These are phyloP conservation scores for Scatophagus argus DNA, from an alignment of 2,113 vertebrate species.

Conservation along the genomic window DNA sequence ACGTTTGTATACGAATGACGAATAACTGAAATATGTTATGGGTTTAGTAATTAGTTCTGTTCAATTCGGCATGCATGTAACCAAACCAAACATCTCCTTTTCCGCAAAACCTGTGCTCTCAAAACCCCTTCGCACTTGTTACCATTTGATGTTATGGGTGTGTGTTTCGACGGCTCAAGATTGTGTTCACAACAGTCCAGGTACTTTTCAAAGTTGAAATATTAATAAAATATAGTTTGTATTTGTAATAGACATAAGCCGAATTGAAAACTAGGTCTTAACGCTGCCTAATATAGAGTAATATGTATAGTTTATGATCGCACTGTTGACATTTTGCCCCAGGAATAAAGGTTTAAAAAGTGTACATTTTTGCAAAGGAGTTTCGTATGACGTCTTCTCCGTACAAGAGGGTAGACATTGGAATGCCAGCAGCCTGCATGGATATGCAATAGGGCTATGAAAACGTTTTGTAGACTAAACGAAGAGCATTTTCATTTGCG, in stretches of 20 bases:
- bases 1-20: accelerated
- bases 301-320: accelerated
- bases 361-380: background rate
- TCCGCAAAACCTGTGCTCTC: background rate
- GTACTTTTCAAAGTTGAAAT: constrained; percentile 36
- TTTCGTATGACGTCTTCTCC: background rate
- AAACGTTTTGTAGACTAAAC: background rate
- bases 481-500: background rate
- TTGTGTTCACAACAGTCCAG: background rate
- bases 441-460: background rate
- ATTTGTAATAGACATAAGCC: background rate
- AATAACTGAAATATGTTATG: accelerated
- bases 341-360: background rate
- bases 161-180: background rate
- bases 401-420: background rate
- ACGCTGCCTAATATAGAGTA: accelerated
- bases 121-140: background rate
- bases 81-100: accelerated
- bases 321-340: accelerated
- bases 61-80: constrained; percentile 26
- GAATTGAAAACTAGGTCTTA: background rate
- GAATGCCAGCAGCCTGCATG: background rate
- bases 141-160: accelerated
- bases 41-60: accelerated
- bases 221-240: accelerated